These are phyloP conservation scores for Neodiprion lecontei DNA, from an alignment of 1,140 invertebrate genomes.

Conservation along the genomic window DNA sequence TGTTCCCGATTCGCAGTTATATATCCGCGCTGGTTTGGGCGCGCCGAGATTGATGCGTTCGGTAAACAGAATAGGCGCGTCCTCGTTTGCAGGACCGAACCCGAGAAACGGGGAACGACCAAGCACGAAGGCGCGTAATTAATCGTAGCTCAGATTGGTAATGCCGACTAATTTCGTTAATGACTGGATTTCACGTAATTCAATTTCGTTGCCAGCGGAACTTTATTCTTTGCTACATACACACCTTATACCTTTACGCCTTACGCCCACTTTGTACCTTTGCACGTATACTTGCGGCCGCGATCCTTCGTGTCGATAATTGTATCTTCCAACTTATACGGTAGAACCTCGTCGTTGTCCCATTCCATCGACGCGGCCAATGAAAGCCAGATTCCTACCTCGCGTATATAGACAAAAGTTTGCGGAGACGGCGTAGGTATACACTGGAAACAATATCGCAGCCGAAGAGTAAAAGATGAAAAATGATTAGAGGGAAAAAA, in stretches of 20 bases:
- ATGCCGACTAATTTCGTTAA: conserved; percentile 50
- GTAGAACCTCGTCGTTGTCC: not conserved
- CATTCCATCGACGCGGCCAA: not conserved
- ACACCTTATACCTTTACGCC: not conserved
- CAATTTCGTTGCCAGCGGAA: conserved; percentile 45
- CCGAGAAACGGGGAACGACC: conserved; percentile 17
- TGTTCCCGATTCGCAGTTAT: not conserved
- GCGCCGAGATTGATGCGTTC: conserved; percentile 47
- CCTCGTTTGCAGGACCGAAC: conserved; percentile 39
- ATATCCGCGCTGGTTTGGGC: conserved; percentile 13
- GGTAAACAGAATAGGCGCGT: conserved; percentile 44
- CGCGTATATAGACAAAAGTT: not conserved
- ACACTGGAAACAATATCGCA: not conserved
- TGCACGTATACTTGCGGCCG: no score
- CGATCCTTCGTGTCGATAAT: not conserved
- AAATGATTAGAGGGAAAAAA: not conserved
- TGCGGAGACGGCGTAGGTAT: not conserved
- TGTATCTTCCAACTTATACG: not conserved
- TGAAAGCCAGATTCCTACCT: not conserved
- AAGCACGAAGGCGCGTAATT: conserved; percentile 43
- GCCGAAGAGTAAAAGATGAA: not conserved
- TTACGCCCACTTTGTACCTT: no score
- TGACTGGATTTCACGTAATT: conserved; percentile 40
- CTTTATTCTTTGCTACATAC: not conserved
- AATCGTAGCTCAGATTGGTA: conserved; percentile 48